Evolutionary conservation across 2,888 invertebrate genomes (phyloP).

Genomic region (Julus scandinavius): DNA sequence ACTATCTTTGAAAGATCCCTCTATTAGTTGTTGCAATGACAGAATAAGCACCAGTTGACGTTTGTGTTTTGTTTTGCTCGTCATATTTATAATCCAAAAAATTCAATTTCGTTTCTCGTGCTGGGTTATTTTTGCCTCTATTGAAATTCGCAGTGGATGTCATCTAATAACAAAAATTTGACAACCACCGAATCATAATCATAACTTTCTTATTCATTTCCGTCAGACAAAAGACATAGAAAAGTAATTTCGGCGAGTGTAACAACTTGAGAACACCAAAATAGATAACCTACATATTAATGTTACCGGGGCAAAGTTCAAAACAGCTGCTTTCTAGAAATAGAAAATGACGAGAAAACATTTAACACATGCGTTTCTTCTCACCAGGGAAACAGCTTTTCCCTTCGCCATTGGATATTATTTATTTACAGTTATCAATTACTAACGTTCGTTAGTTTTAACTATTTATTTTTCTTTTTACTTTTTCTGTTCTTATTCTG

Average conservation of each 20-base stretch:
- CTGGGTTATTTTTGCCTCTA: background rate
- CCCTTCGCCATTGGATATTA: background rate
- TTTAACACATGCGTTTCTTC: constrained; percentile 31
- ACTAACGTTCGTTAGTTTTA: background rate
- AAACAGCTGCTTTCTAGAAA: background rate
- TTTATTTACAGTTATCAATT: constrained; percentile 33
- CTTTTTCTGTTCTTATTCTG: background rate
- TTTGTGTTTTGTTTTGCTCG: constrained; percentile 26
- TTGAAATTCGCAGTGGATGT: background rate
- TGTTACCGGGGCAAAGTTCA: background rate
- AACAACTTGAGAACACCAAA: background rate
- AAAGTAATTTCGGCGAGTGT: background rate
- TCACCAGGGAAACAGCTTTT: constrained; percentile 5
- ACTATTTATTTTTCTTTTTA: background rate
- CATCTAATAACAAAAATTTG: background rate
- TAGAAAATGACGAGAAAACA: background rate
- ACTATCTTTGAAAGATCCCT: background rate
- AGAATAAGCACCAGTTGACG: constrained; percentile 8
- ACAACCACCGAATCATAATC: background rate
- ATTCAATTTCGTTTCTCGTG: background rate
- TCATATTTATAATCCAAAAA: background rate
- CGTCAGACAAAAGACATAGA: background rate
- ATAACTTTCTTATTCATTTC: background rate
- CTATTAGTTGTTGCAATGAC: background rate
- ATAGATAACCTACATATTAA: constrained; percentile 39